Evolutionary conservation across 2,888 invertebrate species (phyloP).

Genomic region (Dorcus parallelipipedus): DNA sequence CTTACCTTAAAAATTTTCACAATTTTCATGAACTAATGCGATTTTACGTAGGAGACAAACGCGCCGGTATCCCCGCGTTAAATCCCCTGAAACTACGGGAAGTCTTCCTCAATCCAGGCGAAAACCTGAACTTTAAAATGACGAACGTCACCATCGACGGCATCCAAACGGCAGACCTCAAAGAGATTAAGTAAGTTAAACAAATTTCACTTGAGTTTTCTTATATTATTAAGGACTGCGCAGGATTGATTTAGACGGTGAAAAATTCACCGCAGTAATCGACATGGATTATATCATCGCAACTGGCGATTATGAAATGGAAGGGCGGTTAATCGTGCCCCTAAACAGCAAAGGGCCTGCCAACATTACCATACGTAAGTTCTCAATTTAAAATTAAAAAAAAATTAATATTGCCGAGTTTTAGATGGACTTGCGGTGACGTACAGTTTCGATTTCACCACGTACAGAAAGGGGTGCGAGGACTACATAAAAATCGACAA

Average conservation of each 20-base stretch:
- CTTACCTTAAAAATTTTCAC: constrained; percentile 16
- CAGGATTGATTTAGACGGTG: constrained; percentile 10
- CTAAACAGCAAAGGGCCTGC: constrained; percentile 7
- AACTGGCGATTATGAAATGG: constrained; percentile 11
- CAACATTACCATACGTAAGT: constrained; percentile 14
- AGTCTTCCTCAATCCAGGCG: constrained; percentile 22
- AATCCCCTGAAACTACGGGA: constrained; percentile 27
- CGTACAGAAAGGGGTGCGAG: constrained; percentile 3
- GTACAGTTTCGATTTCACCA: constrained; percentile 6
- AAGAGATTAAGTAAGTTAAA: constrained; percentile 24
- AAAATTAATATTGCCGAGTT: background rate
- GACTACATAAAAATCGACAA: constrained; percentile 8
- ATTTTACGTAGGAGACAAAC: constrained; percentile 27
- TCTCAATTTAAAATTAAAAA: too few species aligned
- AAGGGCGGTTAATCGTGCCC: constrained; percentile 12
- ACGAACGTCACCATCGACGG: constrained; percentile 25
- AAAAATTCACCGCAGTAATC: constrained; percentile 1
- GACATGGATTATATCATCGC: constrained; percentile 6
- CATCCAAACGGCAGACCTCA: constrained; percentile 23
- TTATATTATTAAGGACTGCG: background rate
- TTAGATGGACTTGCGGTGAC: constrained; percentile 6
- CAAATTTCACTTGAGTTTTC: background rate
- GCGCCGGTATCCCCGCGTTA: constrained; percentile 30
- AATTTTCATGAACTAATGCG: background rate
- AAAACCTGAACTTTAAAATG: constrained; percentile 24